Conservation (phyloP, 1,140 invertebrate species). For the Drosophila prosaltans region DNA sequence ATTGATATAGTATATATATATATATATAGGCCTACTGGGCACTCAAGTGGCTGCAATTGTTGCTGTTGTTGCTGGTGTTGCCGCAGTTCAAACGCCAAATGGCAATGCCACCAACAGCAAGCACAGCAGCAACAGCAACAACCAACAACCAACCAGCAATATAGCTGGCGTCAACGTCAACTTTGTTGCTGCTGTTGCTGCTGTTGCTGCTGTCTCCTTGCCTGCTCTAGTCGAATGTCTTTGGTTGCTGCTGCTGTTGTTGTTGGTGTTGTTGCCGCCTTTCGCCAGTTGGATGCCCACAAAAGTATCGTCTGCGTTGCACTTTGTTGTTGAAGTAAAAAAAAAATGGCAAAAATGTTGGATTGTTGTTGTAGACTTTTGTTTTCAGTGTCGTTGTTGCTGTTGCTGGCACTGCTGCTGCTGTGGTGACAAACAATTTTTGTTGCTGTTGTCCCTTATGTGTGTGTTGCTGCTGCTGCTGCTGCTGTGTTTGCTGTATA, state of each 20-base stretch:
- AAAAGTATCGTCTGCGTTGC: constrained; percentile 64
- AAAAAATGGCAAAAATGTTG: neutral
- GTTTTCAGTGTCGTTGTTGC: constrained; percentile 28
- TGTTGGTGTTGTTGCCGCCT: constrained; percentile 54
- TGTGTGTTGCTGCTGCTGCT: constrained; percentile 31
- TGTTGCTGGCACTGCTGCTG: constrained; percentile 25
- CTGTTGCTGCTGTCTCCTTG: constrained; percentile 10
- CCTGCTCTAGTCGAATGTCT: constrained; percentile 25
- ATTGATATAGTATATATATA: neutral
- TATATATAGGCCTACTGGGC: constrained; percentile 58
- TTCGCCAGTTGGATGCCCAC: constrained; percentile 70
- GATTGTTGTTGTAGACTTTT: constrained; percentile 43
- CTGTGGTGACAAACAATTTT: constrained; percentile 59
- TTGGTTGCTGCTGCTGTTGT: constrained; percentile 44
- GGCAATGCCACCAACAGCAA: constrained; percentile 29
- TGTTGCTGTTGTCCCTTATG: constrained; percentile 52
- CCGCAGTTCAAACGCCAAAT: constrained; percentile 62
- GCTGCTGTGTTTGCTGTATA: constrained; percentile 54
- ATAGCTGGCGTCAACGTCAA: constrained; percentile 33
- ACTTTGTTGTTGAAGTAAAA: constrained; percentile 41
- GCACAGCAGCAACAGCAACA: constrained; percentile 1
- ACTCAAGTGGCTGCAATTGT: constrained; percentile 73
- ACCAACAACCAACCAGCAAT: constrained; percentile 26
- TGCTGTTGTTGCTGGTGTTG: constrained; percentile 42
- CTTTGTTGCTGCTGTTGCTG: constrained; percentile 50